These are phyloP conservation scores for Hemichromis elongatus DNA, from an alignment of 2,113 vertebrate species.

Conservation along the genomic window DNA sequence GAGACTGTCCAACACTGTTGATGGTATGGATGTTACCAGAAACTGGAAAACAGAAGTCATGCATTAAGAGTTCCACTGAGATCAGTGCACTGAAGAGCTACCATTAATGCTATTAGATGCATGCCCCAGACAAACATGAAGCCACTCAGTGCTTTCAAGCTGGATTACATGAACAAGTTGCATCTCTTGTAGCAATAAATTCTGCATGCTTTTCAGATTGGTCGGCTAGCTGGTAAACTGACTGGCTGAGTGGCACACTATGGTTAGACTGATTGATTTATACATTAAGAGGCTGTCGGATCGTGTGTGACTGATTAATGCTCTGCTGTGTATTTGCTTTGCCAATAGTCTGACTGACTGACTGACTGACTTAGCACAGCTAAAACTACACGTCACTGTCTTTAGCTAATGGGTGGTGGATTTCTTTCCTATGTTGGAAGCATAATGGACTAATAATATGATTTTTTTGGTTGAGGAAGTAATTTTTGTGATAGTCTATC, in stretches of 20 bases:
- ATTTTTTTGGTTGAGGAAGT: not conserved
- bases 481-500: not conserved
- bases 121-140: not conserved
- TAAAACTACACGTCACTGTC: not conserved
- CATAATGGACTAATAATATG: not conserved
- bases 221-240: not conserved
- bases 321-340: not conserved
- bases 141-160: not conserved
- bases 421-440: not conserved
- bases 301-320: not conserved
- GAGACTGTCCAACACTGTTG: not conserved
- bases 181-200: not conserved
- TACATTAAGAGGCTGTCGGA: not conserved
- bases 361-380: not conserved
- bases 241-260: not conserved
- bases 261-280: not conserved
- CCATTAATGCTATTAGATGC: constrained; percentile 21
- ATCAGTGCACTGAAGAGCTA: not conserved
- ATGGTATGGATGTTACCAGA: constrained; percentile 9
- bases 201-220: not conserved
- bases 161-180: not conserved
- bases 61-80: constrained; percentile 1
- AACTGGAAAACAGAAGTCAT: not conserved
- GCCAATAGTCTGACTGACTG: not conserved
- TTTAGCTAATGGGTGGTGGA: not conserved